phyloP scores from a whole-genome alignment of 2,113 vertebrate species.

The Oreochromis spilurus region DNA sequence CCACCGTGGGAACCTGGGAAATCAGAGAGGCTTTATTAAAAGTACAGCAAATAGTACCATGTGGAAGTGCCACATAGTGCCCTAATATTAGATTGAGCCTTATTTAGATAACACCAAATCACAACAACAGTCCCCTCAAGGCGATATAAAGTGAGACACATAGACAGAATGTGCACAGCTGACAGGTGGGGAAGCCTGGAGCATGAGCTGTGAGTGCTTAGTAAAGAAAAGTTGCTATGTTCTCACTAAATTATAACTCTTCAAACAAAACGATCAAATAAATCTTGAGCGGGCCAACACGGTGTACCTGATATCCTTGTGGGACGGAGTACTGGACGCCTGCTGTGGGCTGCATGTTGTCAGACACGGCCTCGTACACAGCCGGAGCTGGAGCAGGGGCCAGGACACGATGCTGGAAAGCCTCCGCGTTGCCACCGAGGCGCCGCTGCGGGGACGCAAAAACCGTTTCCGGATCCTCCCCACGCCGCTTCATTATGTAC shows the following conservation, averaged over 20 bases:
- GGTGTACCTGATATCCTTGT: conserved; percentile 89
- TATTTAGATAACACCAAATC: not conserved
- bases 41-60: not conserved
- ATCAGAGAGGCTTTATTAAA: not conserved
- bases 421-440: conserved; percentile 81
- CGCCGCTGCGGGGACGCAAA: conserved; percentile 88
- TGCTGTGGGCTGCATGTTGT: conserved; percentile 92
- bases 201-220: not conserved
- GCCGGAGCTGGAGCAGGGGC: conserved; percentile 84
- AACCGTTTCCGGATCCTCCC: conserved; percentile 95
- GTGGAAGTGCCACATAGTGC: not conserved
- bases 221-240: not conserved
- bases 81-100: not conserved
- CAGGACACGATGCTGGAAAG: conserved; percentile 91
- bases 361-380: conserved; percentile 86
- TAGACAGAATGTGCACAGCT: not conserved
- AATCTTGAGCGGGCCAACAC: not conserved
- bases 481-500: conserved; percentile 96
- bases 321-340: conserved; percentile 95
- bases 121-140: not conserved
- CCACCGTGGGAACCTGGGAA: conserved; percentile 83
- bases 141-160: not conserved
- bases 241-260: not conserved
- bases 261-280: not conserved
- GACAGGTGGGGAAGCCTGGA: not conserved